Conservation (phyloP, 2,797 vertebrate species). For the Glossophaga mutica region DNA sequence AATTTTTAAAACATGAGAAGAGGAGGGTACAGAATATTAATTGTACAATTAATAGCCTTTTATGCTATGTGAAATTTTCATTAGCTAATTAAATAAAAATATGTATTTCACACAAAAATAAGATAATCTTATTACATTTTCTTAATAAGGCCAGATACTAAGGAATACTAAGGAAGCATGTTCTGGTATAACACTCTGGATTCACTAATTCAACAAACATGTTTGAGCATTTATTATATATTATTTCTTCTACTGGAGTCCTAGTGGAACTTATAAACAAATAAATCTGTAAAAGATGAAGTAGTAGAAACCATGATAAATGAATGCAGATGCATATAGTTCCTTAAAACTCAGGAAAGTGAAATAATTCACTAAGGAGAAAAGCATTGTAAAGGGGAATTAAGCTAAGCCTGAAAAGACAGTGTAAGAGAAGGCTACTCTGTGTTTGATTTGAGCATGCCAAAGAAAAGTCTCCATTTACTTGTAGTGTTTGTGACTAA, state of each 20-base stretch:
- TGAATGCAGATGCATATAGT: neutral
- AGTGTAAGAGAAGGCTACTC: neutral
- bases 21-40: neutral
- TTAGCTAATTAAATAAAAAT: neutral
- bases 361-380: neutral
- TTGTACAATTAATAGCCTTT: neutral
- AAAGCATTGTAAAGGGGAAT: neutral
- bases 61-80: neutral
- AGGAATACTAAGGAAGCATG: neutral
- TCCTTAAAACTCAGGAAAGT: neutral
- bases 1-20: neutral
- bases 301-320: neutral
- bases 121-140: neutral
- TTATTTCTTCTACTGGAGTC: neutral
- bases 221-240: neutral
- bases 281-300: neutral
- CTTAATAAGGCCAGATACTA: neutral
- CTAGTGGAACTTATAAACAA: neutral
- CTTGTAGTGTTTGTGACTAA: neutral
- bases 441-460: neutral
- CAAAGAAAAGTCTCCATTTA: neutral
- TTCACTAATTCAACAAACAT: neutral
- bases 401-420: neutral
- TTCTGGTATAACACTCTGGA: neutral
- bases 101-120: neutral